Conservation (phyloP, 1,140 invertebrate genomes). For the Ostrea denselamellosa region DNA sequence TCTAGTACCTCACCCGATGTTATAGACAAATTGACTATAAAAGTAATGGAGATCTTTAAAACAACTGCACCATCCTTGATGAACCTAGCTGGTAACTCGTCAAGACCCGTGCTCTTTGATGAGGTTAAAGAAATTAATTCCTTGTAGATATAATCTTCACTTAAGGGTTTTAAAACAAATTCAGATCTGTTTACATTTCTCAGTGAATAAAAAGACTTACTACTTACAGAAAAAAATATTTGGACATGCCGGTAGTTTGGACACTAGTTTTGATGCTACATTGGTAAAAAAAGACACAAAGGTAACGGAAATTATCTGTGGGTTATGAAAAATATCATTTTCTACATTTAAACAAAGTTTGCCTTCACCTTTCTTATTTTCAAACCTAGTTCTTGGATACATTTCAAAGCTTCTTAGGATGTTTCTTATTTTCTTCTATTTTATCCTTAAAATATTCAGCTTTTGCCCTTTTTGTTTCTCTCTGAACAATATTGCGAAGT, state of each 20-base stretch:
- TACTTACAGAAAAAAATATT: conserved; percentile 22
- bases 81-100: conserved; percentile 34
- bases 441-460: too few species aligned
- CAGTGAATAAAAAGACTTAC: conserved; percentile 27
- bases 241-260: neutral
- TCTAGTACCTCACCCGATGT: too few species aligned
- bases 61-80: too few species aligned
- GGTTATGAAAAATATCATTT: neutral
- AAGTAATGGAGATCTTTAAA: too few species aligned
- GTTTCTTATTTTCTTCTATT: too few species aligned
- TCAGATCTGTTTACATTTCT: neutral
- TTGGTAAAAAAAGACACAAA: conserved; percentile 2
- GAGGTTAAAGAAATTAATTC: neutral
- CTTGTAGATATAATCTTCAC: too few species aligned
- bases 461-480: too few species aligned
- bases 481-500: too few species aligned
- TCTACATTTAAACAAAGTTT: conserved; percentile 5
- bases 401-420: too few species aligned
- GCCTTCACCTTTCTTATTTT: neutral
- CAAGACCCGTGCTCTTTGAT: conserved; percentile 46
- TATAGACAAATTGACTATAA: too few species aligned
- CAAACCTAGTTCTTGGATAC: too few species aligned
- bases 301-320: too few species aligned
- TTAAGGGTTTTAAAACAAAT: conserved; percentile 1
- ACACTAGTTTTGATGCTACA: conserved; percentile 13